phyloP scores from a whole-genome alignment of 2,113 vertebrate genomes.

The Anas platyrhynchos region DNA sequence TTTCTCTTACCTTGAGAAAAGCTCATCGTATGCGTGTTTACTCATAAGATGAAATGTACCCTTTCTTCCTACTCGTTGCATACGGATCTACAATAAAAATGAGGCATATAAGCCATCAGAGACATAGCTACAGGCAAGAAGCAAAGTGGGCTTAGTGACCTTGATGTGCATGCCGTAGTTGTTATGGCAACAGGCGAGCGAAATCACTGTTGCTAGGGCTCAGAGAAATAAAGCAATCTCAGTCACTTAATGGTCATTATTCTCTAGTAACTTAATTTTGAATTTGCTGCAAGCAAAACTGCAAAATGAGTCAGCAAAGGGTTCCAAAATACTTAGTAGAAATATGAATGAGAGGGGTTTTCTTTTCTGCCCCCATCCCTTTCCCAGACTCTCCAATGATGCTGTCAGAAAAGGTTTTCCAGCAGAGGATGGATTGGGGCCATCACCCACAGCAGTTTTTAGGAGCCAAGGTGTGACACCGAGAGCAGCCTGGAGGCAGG shows the following conservation, averaged over 20 bases:
- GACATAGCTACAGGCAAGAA: conserved; percentile 68
- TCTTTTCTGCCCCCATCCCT: not conserved
- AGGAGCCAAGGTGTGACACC: rapidly evolving
- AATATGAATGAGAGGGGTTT: not conserved
- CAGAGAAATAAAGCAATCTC: conserved; percentile 74
- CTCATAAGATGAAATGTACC: conserved; percentile 37
- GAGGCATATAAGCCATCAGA: conserved; percentile 66
- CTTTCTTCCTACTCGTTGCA: conserved; percentile 33
- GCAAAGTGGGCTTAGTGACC: conserved; percentile 82
- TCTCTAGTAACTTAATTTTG: conserved; percentile 64
- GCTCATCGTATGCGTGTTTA: conserved; percentile 46
- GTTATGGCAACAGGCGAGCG: conserved; percentile 86
- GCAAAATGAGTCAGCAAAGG: conserved; percentile 66
- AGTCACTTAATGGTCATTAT: conserved; percentile 74
- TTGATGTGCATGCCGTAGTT: conserved; percentile 81
- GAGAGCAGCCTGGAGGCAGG: not conserved
- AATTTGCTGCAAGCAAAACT: conserved; percentile 37
- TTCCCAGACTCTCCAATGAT: not conserved
- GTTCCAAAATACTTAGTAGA: not conserved
- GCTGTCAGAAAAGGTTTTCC: not conserved
- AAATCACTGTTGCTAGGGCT: conserved; percentile 80
- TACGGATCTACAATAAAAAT: conserved; percentile 74
- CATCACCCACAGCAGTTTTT: not conserved
- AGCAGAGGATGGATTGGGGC: rapidly evolving
- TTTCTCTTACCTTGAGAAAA: conserved; percentile 28